phyloP scores from a whole-genome alignment of 1,140 invertebrate genomes.

The Ceratina australensis region DNA sequence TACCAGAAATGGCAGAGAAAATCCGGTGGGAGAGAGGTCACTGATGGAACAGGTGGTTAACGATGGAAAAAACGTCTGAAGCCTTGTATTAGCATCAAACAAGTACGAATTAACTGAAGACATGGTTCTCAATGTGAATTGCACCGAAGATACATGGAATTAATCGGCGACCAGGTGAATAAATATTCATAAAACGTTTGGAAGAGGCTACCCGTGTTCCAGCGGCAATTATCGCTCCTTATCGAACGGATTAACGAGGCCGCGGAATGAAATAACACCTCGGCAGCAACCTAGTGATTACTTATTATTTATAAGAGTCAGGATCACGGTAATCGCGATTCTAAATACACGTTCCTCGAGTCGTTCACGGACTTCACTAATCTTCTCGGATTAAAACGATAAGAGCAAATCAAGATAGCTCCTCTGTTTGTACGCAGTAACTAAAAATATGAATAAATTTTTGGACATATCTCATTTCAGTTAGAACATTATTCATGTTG shows the following conservation, averaged over 20 bases:
- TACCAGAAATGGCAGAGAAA: too few relatives aligned
- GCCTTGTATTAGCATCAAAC: too few relatives aligned
- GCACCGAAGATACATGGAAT: slow-evolving; percentile 9
- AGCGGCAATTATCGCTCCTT: slow-evolving; percentile 13
- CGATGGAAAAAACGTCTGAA: background rate
- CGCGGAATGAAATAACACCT: background rate
- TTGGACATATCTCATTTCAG: too few relatives aligned
- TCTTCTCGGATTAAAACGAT: too few relatives aligned
- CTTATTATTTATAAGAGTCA: slow-evolving; percentile 35
- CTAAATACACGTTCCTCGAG: background rate
- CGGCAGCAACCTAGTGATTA: background rate
- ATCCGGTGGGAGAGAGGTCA: background rate
- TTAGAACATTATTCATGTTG: too few relatives aligned
- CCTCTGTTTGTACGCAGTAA: too few relatives aligned
- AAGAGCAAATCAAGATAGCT: too few relatives aligned
- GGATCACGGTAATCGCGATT: background rate
- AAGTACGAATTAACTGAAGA: too few relatives aligned
- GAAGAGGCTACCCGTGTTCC: background rate
- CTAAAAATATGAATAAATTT: too few relatives aligned
- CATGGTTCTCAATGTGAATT: too few relatives aligned
- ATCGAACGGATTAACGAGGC: slow-evolving; percentile 9
- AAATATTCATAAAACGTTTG: slow-evolving; percentile 22
- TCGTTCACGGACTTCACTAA: slow-evolving; percentile 2
- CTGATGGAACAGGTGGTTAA: background rate
- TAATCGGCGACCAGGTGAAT: background rate